These are phyloP conservation scores for Brachirus orientalis DNA, from an alignment of 2,113 vertebrate species.

Conservation along the genomic window DNA sequence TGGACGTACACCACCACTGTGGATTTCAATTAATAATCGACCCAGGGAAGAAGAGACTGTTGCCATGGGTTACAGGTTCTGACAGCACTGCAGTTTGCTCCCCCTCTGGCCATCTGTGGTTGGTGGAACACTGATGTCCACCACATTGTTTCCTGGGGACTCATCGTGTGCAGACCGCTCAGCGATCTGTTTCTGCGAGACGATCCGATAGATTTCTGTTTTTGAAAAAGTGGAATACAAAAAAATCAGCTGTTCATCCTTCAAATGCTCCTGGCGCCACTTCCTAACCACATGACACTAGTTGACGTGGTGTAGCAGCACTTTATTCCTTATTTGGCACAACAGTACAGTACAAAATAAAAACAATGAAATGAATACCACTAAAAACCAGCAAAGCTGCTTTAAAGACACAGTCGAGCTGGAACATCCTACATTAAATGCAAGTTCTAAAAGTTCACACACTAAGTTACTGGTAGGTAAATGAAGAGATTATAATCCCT, in stretches of 20 bases:
- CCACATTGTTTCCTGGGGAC: slow-evolving; percentile 97
- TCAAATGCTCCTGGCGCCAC: no score
- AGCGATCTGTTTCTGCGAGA: slow-evolving; percentile 97
- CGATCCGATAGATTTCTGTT: slow-evolving; percentile 97
- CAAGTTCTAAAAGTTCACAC: no score
- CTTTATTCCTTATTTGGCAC: not conserved
- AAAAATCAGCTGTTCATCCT: not conserved
- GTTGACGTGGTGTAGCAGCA: not conserved
- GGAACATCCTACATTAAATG: no score
- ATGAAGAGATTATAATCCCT: no score
- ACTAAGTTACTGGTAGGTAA: no score
- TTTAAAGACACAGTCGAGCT: no score
- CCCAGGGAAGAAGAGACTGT: slow-evolving; percentile 63
- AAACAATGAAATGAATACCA: no score
- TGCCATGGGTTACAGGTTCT: slow-evolving; percentile 92
- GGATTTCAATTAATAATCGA: slow-evolving; percentile 71
- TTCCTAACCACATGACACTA: not conserved
- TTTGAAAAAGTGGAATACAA: slow-evolving; percentile 1
- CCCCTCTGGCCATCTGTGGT: slow-evolving; percentile 96
- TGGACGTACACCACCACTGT: slow-evolving; percentile 54
- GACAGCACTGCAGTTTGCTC: slow-evolving; percentile 97
- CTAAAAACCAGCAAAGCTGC: no score
- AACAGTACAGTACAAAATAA: not conserved
- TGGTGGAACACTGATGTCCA: slow-evolving; percentile 97
- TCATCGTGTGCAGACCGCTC: slow-evolving; percentile 95